Base-by-base conservation (phyloP, 2,888 invertebrate species). In the Terebella lapidaria region DNA sequence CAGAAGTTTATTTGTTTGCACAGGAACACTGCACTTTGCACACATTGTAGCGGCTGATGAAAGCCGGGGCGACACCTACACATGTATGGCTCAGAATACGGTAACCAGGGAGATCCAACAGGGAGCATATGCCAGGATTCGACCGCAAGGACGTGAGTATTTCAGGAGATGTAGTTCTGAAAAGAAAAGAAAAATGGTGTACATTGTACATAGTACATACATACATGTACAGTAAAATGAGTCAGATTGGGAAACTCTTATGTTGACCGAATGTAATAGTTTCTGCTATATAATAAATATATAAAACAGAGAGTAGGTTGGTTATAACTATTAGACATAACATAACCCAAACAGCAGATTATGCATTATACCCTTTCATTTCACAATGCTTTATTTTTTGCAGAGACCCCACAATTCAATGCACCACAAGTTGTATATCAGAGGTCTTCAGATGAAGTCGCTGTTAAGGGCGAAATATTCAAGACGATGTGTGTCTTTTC, bases 401-500 rank as follows among this genome's bases (percentile, higher is more conserved):
- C 49, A 49, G 49, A 49, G 49, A 49, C 10, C 22, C n/a, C 5
- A 22, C 24, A n/a, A 22, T 49, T n/a, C 49, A 49, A 5, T 74
- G 90, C 60, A 20, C 68, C 68, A 1, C 29, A 15, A 2, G 59
- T 67, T 10, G 56, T 65, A 49, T 69, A 64, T 64, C 58, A 59
- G 28, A 54, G 61, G 1, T 66, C 67, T n/a, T 63, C 63, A 5
- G 56, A 63, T 10, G 63, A 92, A 79, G 88, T 91, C 56, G 94
- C 91, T 0, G 82, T 90, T 65, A 85, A 90, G 66, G 94, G 94
- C 47, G 89, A 90, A 78, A 87, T 85, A 66, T 87, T 90, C 15
- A 91, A 91, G 75, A 80, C 99, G 52, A 96, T 89, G 81, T 99
- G 99, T 80, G 97, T 99, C 72, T 96, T 87, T 81, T 94, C 94